phyloP scores from a whole-genome alignment of 1,140 invertebrate species.

The Aricia agestis region DNA sequence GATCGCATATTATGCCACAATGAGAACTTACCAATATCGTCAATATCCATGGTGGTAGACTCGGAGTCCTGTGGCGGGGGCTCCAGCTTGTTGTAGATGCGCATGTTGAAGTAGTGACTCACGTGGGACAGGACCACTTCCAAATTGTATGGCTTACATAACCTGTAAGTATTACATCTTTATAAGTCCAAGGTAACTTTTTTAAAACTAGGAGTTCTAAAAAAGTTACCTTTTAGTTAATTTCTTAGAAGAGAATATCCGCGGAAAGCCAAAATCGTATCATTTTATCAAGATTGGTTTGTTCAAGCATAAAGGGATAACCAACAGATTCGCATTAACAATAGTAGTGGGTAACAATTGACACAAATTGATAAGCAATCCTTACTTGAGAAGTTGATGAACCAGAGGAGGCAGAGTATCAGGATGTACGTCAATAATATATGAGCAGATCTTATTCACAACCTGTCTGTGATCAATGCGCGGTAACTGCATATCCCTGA shows the following conservation, averaged over 20 bases:
- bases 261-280: no score
- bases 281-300: no score
- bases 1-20: no score
- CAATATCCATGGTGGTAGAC: slow-evolving; percentile 58
- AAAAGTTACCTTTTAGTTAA: no score
- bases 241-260: no score
- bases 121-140: slow-evolving; percentile 55
- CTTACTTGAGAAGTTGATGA: slow-evolving; percentile 60
- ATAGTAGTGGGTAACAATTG: no score
- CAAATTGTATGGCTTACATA: slow-evolving; percentile 52
- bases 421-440: slow-evolving; percentile 49
- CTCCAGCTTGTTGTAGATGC: slow-evolving; percentile 52
- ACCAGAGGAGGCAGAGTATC: slow-evolving; percentile 58
- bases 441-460: slow-evolving; percentile 60
- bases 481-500: slow-evolving; percentile 51
- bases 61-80: slow-evolving; percentile 57
- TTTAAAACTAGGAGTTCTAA: no score
- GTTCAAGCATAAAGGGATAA: no score
- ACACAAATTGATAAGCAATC: background rate
- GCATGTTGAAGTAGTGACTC: slow-evolving; percentile 54
- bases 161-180: slow-evolving; percentile 34
- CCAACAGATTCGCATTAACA: no score
- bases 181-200: no score
- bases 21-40: slow-evolving; percentile 49
- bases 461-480: slow-evolving; percentile 50